Evolutionary conservation across 2,113 vertebrate species (phyloP), one percentile per base, ranked within the genome.

Genomic region (Panurus biarmicus): DNA sequence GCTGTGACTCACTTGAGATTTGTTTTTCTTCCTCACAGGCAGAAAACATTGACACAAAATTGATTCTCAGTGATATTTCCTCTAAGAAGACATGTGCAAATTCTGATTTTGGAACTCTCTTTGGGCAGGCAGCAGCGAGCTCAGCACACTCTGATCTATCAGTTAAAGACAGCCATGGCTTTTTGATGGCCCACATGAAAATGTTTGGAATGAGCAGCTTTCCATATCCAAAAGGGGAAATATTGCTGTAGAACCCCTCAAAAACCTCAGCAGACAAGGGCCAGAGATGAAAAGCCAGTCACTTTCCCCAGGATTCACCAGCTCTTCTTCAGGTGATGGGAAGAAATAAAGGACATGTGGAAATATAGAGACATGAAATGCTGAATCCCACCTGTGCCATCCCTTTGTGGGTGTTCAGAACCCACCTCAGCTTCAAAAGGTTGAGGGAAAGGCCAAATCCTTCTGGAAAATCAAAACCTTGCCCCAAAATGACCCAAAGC

Each of bases 351-450:
- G 6, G 25, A 22, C 6, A 5, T 5, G 20, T 31, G 64, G 44
- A 58, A 70, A 74, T 6, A 17, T 0, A 14, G 1, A 12, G 25
- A 15, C 3, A 14, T 12, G 38, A 70, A 67, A 82, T 9, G 3
- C 26, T 21, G 19, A 12, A 22, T 50, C 50, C 35, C 9, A 42
- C 11, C 44, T 1, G 2, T 14, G 26, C 16, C 50, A 6, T 4
- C 31, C 9, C 33, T 48, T 14, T 21, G 29, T 20, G n/a, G 38
- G 24, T 9, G 31, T 2, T 54, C 17, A 56, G 50, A 78, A 3
- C 11, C 14, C 80, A 29, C 7, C 40, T 48, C 35, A 51, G 42
- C 57, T 44, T 11, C 50, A 9, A 17, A 62, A 74, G 12, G 7
- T 12, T 17, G 15, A 48, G 50, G 24, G 21, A 18, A 8, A 50